Evolutionary conservation across 2,888 invertebrate genomes (phyloP).

Genomic region (Malthinus flaveolus): DNA sequence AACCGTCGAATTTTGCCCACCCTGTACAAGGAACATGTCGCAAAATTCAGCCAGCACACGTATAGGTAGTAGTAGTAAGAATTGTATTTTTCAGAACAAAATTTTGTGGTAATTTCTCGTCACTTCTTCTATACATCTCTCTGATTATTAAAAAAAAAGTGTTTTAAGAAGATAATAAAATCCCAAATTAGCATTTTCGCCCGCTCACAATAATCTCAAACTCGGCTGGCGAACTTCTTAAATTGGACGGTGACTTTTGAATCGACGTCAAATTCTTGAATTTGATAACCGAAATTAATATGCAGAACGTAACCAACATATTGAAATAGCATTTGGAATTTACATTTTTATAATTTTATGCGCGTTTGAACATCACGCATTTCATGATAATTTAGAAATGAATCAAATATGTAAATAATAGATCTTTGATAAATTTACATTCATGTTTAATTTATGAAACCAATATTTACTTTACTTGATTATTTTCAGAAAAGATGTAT

Average conservation of each 20-base stretch:
- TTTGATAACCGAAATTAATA: neutral
- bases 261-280: conserved; percentile 2
- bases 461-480: conserved; percentile 56
- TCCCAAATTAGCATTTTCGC: neutral
- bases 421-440: conserved; percentile 52
- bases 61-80: too few relatives aligned
- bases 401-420: conserved; percentile 56
- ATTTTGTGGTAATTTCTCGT: too few relatives aligned
- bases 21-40: too few relatives aligned
- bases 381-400: conserved; percentile 42
- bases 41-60: too few relatives aligned
- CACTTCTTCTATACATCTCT: too few relatives aligned
- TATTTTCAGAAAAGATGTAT: conserved; percentile 45
- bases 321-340: conserved; percentile 37
- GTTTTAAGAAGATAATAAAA: too few relatives aligned
- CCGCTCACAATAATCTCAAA: conserved; percentile 7
- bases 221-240: conserved; percentile 7
- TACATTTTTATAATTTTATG: conserved; percentile 41
- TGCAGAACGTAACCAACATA: conserved; percentile 23
- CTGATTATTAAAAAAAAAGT: too few relatives aligned
- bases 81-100: too few relatives aligned
- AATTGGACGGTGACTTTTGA: conserved; percentile 9
- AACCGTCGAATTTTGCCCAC: too few relatives aligned
- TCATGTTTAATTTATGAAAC: conserved; percentile 55
- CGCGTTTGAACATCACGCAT: conserved; percentile 38